Base-by-base conservation (phyloP, 2,797 vertebrate genomes). In the Rhinichthys osculus region DNA sequence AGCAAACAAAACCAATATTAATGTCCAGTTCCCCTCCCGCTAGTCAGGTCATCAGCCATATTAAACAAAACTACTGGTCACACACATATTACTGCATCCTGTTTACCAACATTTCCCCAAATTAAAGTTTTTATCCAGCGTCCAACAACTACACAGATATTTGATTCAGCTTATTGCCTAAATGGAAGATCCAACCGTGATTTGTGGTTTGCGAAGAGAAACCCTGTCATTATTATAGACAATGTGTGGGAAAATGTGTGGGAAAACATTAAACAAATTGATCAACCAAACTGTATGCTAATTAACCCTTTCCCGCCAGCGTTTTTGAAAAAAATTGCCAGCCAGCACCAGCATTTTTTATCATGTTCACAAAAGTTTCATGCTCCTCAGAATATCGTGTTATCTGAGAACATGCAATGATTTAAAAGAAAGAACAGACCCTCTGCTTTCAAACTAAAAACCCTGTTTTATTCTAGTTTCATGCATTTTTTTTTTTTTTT, bases 121-220 rank as follows among this genome's bases (percentile, higher is more conserved):
- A 59, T 59, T 10, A 59, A 62, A 27, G n/a, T 27, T 57, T 8
- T 3, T 27, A 27, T 27, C 59, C 59, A 27, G 11, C n/a, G 2
- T 27, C 23, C 59, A 27, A 59, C 9, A n/a, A n/a, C 9, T 62
- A 27, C 50, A 42, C 14, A 13, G 33, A 52, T 82, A 42, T 82
- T 8, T 82, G 3, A 59, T 17, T 72, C 54, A 42, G 35, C 80
- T 23, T 35, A 73, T 33, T 33, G n/a, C 7, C 67, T 44, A 13
- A n/a, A 23, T 40, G 38, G 38, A 82, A 62, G 38, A 38, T 47
- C 17, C 19, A 82, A 54, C 5, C 9, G 40, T 33, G 54, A 73
- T 82, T 62, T 62, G 67, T 82, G 70, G 35, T 82, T 52, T 71
- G n/a, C 54, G 21, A 72, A 54, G 35, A 81, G 42, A 66, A 52